A percentile compares a stretch with the other conserved stretches of the same genome.
Conservation (phyloP, 2,797 vertebrate genomes). For the Podargus strigoides region DNA sequence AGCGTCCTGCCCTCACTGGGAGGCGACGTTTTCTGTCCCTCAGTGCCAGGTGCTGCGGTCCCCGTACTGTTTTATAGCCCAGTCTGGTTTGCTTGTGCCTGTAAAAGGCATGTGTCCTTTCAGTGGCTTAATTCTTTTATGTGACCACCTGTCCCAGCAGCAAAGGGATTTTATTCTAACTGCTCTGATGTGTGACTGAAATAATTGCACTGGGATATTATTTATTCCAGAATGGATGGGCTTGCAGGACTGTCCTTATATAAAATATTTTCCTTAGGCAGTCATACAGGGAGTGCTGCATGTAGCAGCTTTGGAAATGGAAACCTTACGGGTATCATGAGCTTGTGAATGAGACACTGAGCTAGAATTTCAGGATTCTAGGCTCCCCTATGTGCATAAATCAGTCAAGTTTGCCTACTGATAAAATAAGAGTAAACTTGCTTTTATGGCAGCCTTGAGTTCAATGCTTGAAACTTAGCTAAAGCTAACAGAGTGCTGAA, state of each 20-base stretch:
- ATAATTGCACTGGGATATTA: neutral
- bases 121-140: no score
- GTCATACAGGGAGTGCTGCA: neutral
- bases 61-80: accelerated
- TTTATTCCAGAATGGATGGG: neutral
- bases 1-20: accelerated
- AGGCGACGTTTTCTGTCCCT: accelerated
- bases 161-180: neutral
- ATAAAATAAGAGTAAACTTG: neutral
- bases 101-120: no score
- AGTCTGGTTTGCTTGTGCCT: accelerated
- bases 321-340: neutral
- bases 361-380: neutral
- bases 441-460: neutral
- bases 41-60: accelerated
- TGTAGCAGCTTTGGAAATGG: neutral
- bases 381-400: neutral
- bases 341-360: neutral
- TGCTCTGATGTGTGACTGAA: neutral
- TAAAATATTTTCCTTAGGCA: neutral
- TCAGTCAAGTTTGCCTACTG: neutral
- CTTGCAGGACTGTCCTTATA: neutral
- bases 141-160: neutral
- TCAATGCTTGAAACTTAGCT: neutral
- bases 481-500: neutral